These are phyloP conservation scores for Coleophora deauratella DNA, from an alignment of 2,888 invertebrate species.

Conservation along the genomic window DNA sequence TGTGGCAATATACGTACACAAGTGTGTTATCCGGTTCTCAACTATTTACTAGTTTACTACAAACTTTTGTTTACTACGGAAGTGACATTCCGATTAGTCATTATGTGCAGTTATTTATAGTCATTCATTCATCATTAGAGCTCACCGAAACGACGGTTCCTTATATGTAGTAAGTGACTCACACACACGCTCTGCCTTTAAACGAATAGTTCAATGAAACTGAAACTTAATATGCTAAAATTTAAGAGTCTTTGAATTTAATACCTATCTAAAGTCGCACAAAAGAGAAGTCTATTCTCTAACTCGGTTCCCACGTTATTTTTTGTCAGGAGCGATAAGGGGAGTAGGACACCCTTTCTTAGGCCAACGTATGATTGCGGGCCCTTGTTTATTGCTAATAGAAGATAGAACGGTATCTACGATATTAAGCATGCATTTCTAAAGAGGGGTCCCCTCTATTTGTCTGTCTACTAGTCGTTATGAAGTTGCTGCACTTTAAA, in stretches of 20 bases:
- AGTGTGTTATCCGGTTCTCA: neutral
- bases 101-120: neutral
- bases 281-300: slow-evolving; percentile 61
- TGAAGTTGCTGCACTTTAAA: too few relatives aligned
- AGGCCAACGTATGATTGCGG: slow-evolving; percentile 56
- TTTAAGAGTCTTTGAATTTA: slow-evolving; percentile 42
- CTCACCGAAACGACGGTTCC: slow-evolving; percentile 10
- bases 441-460: slow-evolving; percentile 29
- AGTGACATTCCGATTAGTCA: slow-evolving; percentile 7
- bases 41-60: neutral
- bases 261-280: slow-evolving; percentile 45
- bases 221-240: slow-evolving; percentile 24
- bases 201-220: neutral
- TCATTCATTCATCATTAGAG: neutral
- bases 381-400: slow-evolving; percentile 69
- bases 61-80: slow-evolving; percentile 2
- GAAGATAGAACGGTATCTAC: slow-evolving; percentile 49
- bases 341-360: slow-evolving; percentile 68
- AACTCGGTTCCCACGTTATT: slow-evolving; percentile 67
- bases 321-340: slow-evolving; percentile 66
- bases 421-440: slow-evolving; percentile 46
- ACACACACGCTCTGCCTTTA: too few relatives aligned
- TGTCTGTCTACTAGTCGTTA: too few relatives aligned
- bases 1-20: too few relatives aligned
- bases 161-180: too few relatives aligned